Base-by-base conservation (phyloP, 2,113 vertebrate genomes). In the Hypocryptadius cinnamomeus region DNA sequence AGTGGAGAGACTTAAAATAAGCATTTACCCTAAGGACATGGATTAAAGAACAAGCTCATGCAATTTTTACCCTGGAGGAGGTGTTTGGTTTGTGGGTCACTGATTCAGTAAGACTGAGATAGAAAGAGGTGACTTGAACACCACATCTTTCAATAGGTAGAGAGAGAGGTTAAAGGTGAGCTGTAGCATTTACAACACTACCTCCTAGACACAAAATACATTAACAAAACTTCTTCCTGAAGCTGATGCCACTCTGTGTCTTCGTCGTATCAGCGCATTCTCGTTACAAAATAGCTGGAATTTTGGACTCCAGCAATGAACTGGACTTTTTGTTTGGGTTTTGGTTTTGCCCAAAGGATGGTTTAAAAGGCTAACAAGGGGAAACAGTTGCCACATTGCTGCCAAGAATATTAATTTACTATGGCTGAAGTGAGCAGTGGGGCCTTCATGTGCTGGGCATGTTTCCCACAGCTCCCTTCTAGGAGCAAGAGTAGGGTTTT, bases 1-100 rank as follows among this genome's bases (percentile, higher is more conserved):
- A 91, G 63, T 7, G 4, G 25, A 85, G 40, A 79, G 50, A 65
- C n/a, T 94, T 94, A 92, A 95, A 95, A 92, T 87, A 92, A 96
- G 44, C 17, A 44, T 33, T 17, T 50, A 76, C 74, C 70, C 74
- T 79, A 85, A 92, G 81, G 93, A 92, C 23, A 87, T 50, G n/a
- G 70, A 94, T 85, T 95, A 87, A 85, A 92, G 78, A 89, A 79
- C 20, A 77, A 91, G 47, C n/a, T 91, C 33, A 79, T 87, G 54
- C 18, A 89, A 91, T 90, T 94, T 85, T 94, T 31, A 57, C 79
- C 74, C 71, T 76, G 45, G 47, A 94, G 87, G 37, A 69, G 9
- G 5, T 72, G 33, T 53, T 89, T 22, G 3, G 7, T 89, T 91
- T 95, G 54, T 89, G 76, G 92, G 87, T 85, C 74, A 95, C 71